phyloP scores from a whole-genome alignment of 2,113 vertebrate genomes.

The Macrotus californicus region DNA sequence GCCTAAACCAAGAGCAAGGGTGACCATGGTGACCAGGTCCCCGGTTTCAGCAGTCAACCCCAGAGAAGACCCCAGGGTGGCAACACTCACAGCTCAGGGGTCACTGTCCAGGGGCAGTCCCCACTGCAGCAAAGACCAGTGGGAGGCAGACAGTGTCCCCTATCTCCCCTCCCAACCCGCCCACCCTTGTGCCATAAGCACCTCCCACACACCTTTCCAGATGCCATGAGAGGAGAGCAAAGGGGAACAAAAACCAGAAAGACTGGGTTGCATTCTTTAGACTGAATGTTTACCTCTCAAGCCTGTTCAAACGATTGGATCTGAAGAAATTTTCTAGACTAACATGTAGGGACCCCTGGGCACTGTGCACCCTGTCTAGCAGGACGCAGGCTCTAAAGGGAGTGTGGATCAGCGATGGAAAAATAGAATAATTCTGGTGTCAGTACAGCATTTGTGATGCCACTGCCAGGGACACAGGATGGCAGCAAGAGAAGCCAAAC shows the following conservation, averaged over 20 bases:
- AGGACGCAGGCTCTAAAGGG: neutral
- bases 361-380: neutral
- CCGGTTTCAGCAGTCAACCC: neutral
- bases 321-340: neutral
- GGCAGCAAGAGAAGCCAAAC: neutral
- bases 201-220: neutral
- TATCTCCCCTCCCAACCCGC: too few species aligned
- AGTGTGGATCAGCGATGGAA: neutral
- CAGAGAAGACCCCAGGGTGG: neutral
- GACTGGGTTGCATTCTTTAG: neutral
- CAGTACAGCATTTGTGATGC: fast-evolving
- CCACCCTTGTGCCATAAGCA: neutral
- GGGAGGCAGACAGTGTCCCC: too few species aligned
- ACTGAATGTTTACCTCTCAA: neutral
- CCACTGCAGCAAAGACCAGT: neutral
- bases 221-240: neutral
- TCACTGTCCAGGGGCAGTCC: neutral
- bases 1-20: neutral
- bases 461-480: neutral
- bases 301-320: neutral
- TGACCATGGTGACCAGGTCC: neutral
- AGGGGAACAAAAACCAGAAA: neutral
- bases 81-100: neutral
- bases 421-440: neutral
- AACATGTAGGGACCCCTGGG: neutral